phyloP scores from a whole-genome alignment of 1,140 invertebrate genomes.

The Riptortus pedestris region DNA sequence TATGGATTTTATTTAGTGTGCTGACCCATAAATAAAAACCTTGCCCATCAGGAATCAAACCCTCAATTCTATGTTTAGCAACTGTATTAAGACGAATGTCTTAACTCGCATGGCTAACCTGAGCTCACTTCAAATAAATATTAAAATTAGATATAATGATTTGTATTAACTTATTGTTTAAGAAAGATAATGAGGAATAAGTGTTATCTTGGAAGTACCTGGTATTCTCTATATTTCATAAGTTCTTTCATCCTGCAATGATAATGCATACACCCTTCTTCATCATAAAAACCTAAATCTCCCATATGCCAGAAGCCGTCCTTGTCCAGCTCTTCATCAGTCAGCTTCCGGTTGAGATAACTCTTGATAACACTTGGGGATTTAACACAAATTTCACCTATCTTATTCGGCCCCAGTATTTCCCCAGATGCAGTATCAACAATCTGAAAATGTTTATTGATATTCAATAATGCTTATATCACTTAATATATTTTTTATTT shows the following conservation, averaged over 20 bases:
- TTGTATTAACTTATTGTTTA: neutral
- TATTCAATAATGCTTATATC: neutral
- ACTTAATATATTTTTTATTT: neutral
- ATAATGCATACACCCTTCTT: constrained; percentile 43
- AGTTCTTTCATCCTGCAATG: constrained; percentile 52
- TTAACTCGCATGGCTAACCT: neutral
- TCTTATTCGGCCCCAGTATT: neutral
- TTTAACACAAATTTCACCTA: constrained; percentile 15
- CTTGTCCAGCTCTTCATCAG: neutral
- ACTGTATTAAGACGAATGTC: neutral
- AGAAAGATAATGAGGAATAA: neutral
- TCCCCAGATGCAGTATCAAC: neutral
- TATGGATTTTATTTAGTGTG: too few species aligned
- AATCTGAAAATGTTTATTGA: neutral
- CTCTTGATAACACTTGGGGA: neutral
- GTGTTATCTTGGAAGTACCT: neutral
- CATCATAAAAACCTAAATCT: constrained; percentile 51
- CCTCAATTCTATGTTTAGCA: neutral
- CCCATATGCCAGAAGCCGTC: constrained; percentile 55
- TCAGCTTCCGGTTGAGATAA: neutral
- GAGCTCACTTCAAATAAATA: neutral
- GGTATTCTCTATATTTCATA: constrained; percentile 31
- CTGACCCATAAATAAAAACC: neutral
- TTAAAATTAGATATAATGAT: neutral
- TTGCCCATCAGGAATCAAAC: neutral